Percentiles rank a stretch among this genome's conserved stretches.
phyloP scores from a whole-genome alignment of 2,113 vertebrate species.

The Marmota monax region DNA sequence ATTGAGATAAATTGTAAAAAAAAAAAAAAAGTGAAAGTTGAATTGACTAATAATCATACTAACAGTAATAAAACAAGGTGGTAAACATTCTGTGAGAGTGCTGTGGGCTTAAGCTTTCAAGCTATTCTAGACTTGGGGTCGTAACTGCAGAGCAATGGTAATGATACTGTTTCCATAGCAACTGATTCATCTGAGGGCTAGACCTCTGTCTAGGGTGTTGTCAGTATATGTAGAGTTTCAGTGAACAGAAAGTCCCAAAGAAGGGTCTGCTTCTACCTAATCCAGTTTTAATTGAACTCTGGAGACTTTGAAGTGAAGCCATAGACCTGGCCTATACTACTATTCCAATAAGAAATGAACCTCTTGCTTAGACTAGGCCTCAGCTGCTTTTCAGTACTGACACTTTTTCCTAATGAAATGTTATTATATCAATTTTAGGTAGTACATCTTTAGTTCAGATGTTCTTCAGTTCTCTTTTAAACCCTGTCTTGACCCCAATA shows the following conservation, averaged over 20 bases:
- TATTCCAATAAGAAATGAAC: constrained; percentile 84
- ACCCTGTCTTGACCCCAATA: not conserved
- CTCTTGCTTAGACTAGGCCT: constrained; percentile 85
- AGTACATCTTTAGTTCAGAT: constrained; percentile 15
- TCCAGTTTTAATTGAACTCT: constrained; percentile 99
- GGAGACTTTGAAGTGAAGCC: constrained; percentile 98
- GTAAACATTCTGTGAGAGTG: constrained; percentile 65
- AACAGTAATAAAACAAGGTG: constrained; percentile 48
- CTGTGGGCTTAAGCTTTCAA: constrained; percentile 81
- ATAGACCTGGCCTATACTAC: constrained; percentile 89
- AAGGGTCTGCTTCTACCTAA: constrained; percentile 92
- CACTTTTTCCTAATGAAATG: constrained; percentile 88
- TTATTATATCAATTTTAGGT: constrained; percentile 27
- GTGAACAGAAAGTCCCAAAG: constrained; percentile 86
- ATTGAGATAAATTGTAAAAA: constrained; percentile 36
- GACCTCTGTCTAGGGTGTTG: constrained; percentile 89
- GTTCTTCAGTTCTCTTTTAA: constrained; percentile 61
- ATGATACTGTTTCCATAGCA: constrained; percentile 88
- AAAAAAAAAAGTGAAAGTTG: not conserved
- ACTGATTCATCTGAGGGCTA: constrained; percentile 88
- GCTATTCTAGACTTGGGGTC: constrained; percentile 78
- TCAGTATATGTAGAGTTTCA: constrained; percentile 87
- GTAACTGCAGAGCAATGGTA: constrained; percentile 82
- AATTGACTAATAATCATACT: constrained; percentile 58
- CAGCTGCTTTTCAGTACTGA: constrained; percentile 87